Evolutionary conservation across 2,113 vertebrate genomes (phyloP).

Genomic region (Centropus bengalensis): DNA sequence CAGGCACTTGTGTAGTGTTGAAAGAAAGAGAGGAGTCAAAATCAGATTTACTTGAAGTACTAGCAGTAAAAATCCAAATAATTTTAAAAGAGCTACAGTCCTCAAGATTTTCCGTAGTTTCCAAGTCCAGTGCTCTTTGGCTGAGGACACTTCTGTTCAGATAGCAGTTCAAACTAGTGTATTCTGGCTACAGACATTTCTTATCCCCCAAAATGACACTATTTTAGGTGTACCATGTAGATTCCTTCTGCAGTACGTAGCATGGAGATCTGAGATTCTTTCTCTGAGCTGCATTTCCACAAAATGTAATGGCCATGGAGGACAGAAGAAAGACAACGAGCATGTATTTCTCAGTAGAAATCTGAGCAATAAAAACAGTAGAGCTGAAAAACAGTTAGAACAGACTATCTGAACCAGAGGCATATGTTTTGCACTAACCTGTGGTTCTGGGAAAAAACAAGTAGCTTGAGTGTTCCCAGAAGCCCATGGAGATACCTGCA

Average conservation of each 20-base stretch:
- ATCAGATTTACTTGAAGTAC: background rate
- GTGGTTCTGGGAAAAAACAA: background rate
- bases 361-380: background rate
- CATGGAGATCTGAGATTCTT: background rate
- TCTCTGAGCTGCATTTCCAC: background rate
- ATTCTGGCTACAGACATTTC: background rate
- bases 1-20: background rate
- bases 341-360: background rate
- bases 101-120: background rate
- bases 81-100: background rate
- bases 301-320: background rate
- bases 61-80: background rate
- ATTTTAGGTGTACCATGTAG: fast-evolving
- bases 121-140: background rate
- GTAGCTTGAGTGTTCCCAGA: background rate
- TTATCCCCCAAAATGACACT: fast-evolving
- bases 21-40: background rate
- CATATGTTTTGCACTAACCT: background rate
- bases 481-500: background rate
- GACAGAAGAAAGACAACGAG: background rate
- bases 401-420: background rate
- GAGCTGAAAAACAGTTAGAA: background rate
- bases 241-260: fast-evolving
- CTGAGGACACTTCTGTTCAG: background rate
- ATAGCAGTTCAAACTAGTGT: background rate